Conservation (phyloP, 2,888 invertebrate genomes). For the Arrhopalites spinosus region DNA sequence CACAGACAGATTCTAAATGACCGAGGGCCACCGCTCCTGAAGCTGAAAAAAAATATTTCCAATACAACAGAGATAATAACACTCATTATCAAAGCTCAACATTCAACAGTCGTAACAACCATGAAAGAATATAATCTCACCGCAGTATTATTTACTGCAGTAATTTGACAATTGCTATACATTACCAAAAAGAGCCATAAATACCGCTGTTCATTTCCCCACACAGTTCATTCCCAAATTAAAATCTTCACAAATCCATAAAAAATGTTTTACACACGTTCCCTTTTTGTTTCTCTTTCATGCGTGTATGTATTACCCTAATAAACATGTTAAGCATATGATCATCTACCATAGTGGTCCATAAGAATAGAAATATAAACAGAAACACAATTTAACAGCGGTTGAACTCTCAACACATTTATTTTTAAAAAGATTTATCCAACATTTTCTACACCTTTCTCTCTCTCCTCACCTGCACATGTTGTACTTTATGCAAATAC, state of each 20-base stretch:
- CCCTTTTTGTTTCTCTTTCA: not conserved
- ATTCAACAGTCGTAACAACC: not conserved
- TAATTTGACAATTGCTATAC: constrained; percentile 7
- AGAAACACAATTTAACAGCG: no score
- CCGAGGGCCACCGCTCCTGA: constrained; percentile 86
- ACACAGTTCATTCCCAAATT: not conserved
- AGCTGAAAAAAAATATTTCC: constrained; percentile 64
- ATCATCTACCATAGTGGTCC: no score
- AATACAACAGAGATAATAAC: not conserved
- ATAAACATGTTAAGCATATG: no score
- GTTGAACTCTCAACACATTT: no score
- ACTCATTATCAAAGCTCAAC: constrained; percentile 11
- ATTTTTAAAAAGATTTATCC: no score
- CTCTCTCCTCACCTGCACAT: no score
- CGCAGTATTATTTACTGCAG: not conserved
- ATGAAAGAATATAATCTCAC: constrained; percentile 11
- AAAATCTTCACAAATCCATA: constrained; percentile 1
- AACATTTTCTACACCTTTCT: no score
- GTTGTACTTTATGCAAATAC: no score
- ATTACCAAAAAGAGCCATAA: not conserved
- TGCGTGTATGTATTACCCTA: not conserved
- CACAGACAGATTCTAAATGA: constrained; percentile 67
- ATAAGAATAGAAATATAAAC: no score
- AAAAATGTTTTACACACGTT: not conserved
- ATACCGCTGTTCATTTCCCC: not conserved